phyloP scores from a whole-genome alignment of 2,797 vertebrate genomes.

The Mormyrus hasselquistii region DNA sequence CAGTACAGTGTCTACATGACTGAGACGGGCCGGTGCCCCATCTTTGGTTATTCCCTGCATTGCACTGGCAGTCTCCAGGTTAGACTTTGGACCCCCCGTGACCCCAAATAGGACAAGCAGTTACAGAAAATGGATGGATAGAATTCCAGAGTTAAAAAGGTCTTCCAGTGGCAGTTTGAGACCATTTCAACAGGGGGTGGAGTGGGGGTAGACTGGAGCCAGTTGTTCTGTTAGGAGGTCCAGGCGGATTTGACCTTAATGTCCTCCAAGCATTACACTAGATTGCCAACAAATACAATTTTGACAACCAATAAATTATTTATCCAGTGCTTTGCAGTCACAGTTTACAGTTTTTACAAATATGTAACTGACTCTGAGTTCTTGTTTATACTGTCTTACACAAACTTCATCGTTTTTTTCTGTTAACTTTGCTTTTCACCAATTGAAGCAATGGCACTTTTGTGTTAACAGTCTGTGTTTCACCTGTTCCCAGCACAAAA shows the following conservation, averaged over 20 bases:
- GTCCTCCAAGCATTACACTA: background rate
- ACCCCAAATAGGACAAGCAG: background rate
- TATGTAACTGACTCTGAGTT: background rate
- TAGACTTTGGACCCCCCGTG: background rate
- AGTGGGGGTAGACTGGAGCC: too few species aligned
- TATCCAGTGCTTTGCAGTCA: background rate
- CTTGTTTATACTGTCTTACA: background rate
- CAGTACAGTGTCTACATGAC: background rate
- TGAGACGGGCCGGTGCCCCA: background rate
- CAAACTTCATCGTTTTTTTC: background rate
- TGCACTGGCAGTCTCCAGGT: background rate
- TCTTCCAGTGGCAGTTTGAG: background rate
- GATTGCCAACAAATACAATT: background rate
- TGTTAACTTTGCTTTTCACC: background rate
- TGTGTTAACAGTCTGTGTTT: background rate
- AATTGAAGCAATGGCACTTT: background rate
- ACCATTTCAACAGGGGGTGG: background rate
- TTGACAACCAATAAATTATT: background rate
- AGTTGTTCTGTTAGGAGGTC: background rate
- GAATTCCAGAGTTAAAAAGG: background rate
- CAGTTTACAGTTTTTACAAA: background rate
- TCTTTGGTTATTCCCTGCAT: background rate
- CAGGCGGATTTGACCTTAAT: background rate
- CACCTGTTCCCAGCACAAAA: background rate
- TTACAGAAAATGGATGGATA: background rate